phyloP scores from a whole-genome alignment of 2,888 invertebrate species.

The Drepana falcataria region DNA sequence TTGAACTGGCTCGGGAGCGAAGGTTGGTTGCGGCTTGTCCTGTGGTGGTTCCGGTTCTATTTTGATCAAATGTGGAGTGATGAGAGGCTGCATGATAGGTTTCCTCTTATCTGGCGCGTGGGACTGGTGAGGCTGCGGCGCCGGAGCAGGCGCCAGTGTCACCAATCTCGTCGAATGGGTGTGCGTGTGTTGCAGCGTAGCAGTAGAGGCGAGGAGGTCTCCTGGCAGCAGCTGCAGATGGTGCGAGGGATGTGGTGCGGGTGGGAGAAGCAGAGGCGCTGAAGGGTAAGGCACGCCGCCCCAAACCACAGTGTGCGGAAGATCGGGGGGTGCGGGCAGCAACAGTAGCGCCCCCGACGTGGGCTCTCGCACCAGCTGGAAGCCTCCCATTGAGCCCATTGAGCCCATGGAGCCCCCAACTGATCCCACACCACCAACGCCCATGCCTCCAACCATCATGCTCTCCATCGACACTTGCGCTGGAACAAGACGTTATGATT shows the following conservation, averaged over 20 bases:
- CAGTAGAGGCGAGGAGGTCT: constrained; percentile 81
- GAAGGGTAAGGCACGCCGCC: constrained; percentile 80
- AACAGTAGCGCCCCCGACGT: constrained; percentile 89
- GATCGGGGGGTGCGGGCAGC: constrained; percentile 84
- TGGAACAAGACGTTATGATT: constrained; percentile 45
- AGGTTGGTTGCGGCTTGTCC: constrained; percentile 62
- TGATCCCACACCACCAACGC: constrained; percentile 84
- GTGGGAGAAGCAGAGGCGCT: constrained; percentile 59
- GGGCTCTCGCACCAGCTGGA: constrained; percentile 92
- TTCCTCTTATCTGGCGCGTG: constrained; percentile 59
- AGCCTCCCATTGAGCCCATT: constrained; percentile 87
- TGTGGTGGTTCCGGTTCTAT: constrained; percentile 82
- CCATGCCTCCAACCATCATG: constrained; percentile 82
- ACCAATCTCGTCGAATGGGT: constrained; percentile 83
- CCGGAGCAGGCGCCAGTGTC: constrained; percentile 80
- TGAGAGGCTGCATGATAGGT: constrained; percentile 68
- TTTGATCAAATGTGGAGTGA: constrained; percentile 81
- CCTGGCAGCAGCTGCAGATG: constrained; percentile 83
- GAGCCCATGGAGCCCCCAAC: constrained; percentile 77
- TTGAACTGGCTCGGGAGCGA: constrained; percentile 68
- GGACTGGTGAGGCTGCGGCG: constrained; percentile 54
- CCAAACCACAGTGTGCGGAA: constrained; percentile 87
- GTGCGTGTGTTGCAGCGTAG: constrained; percentile 83
- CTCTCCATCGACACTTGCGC: constrained; percentile 86
- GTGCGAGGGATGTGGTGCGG: constrained; percentile 79